Percentiles rank a stretch among this genome's conserved stretches.
These are phyloP conservation scores for Dreissena polymorpha DNA, from an alignment of 1,140 invertebrate species.

Conservation along the genomic window DNA sequence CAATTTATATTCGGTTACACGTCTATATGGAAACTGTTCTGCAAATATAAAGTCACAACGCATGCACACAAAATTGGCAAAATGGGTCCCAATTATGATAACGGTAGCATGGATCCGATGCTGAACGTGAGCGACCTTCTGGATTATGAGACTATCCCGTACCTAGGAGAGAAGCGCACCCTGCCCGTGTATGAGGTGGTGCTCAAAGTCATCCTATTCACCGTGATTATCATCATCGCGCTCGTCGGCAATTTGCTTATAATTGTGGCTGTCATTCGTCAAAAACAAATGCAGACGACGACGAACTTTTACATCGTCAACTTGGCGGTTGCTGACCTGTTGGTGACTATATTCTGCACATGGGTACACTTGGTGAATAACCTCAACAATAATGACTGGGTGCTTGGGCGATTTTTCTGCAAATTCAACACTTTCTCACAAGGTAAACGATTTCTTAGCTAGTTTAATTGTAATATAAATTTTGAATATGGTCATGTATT, in stretches of 20 bases:
- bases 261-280: constrained; percentile 60
- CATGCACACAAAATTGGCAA: too few relatives aligned
- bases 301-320: constrained; percentile 75
- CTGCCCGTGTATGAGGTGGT: constrained; percentile 62
- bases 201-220: constrained; percentile 73
- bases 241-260: constrained; percentile 66
- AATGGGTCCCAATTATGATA: too few relatives aligned
- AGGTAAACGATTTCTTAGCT: constrained; percentile 71
- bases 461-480: too few relatives aligned
- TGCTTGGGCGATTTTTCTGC: constrained; percentile 79
- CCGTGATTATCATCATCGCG: constrained; percentile 65
- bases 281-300: constrained; percentile 67
- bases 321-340: constrained; percentile 70
- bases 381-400: constrained; percentile 66
- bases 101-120: too few relatives aligned
- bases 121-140: background rate
- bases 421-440: constrained; percentile 80
- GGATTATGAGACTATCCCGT: constrained; percentile 40
- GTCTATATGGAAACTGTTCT: too few relatives aligned
- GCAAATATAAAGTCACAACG: too few relatives aligned
- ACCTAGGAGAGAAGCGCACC: constrained; percentile 29
- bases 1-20: too few relatives aligned
- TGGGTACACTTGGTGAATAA: constrained; percentile 80
- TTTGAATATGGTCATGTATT: too few relatives aligned
- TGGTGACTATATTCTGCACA: constrained; percentile 79